A percentile compares a stretch with the other conserved stretches of the same genome.
These are phyloP conservation scores for Hedya salicella DNA, from an alignment of 2,888 invertebrate genomes.

Conservation along the genomic window DNA sequence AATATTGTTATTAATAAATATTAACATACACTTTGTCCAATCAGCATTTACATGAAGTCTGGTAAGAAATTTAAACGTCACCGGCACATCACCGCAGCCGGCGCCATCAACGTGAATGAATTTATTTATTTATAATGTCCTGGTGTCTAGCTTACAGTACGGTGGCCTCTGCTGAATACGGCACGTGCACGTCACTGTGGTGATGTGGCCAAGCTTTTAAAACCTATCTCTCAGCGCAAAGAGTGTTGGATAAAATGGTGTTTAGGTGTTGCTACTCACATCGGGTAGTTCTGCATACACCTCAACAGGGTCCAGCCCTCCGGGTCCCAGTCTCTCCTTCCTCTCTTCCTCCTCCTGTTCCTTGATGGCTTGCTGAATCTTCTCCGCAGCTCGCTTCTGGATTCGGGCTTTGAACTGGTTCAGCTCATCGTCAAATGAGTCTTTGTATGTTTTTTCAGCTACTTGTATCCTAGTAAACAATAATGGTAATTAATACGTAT, in stretches of 20 bases:
- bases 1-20: too few species aligned
- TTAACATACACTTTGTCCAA: too few species aligned
- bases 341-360: slow-evolving; percentile 95
- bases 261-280: slow-evolving; percentile 74
- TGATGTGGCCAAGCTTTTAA: too few species aligned
- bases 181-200: too few species aligned
- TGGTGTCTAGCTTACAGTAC: too few species aligned
- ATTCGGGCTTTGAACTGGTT: slow-evolving; percentile 95
- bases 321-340: slow-evolving; percentile 95
- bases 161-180: too few species aligned
- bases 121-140: too few species aligned
- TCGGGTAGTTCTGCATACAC: slow-evolving; percentile 97
- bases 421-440: slow-evolving; percentile 97
- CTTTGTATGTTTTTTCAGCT: slow-evolving; percentile 96
- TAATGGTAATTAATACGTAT: background rate
- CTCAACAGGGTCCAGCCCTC: slow-evolving; percentile 99
- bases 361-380: slow-evolving; percentile 92
- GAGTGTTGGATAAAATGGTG: background rate
- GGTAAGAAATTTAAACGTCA: too few species aligned
- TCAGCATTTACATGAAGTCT: too few species aligned
- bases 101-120: too few species aligned
- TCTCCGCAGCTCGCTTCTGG: slow-evolving; percentile 92
- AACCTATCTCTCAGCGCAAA: too few species aligned
- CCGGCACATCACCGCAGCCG: too few species aligned
- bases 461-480: slow-evolving; percentile 90